Evolutionary conservation across 2,888 invertebrate genomes (phyloP), one percentile per base, ranked within the genome.

Genomic region (Polyommatus icarus): DNA sequence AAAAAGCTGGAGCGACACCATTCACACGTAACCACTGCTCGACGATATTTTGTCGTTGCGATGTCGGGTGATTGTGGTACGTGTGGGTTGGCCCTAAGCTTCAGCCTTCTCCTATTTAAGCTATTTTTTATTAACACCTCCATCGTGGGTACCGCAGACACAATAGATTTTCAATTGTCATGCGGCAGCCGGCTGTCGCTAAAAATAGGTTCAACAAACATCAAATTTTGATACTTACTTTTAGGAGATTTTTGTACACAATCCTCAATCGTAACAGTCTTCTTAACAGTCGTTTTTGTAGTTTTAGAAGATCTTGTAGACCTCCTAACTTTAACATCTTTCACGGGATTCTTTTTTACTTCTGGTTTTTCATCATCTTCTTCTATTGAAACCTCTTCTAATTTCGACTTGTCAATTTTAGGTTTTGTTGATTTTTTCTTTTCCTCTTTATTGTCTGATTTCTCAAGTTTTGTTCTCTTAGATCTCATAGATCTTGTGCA

Each of bases 401-500:
- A 46, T 18, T 36, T 10, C 12, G 12, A 61, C 46, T 77, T 59
- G 8, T 59, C 59, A 10, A 10, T 8, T n/a, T 54, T 46, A 36
- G 15, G 71, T 76, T 79, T 79, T 61, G 71, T 20, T 36, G 46
- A 5, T 71, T 76, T 78, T 72, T 15, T 77, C 50, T 79, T 75
- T 32, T 76, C 72, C n/a, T 77, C 54, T 71, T 76, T 32, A 18
- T 71, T 71, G 6, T 32, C 32, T 18, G 72, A 61, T 75, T 54
- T 54, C 8, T 50, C 18, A 61, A 46, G 50, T 67, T 46, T 73
- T 71, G 50, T 73, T 59, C 73, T 67, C 18, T 77, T 79, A 15
- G 73, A 78, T 78, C 84, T 87, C 80, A 83, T 87, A 18, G 90
- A 90, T 71, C 92, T 87, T 6, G 91, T 91, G 79, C 84, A 85